Percentiles rank a stretch among this genome's conserved stretches.
Evolutionary conservation across 2,113 vertebrate species (phyloP).

Genomic region (Peromyscus californicus): DNA sequence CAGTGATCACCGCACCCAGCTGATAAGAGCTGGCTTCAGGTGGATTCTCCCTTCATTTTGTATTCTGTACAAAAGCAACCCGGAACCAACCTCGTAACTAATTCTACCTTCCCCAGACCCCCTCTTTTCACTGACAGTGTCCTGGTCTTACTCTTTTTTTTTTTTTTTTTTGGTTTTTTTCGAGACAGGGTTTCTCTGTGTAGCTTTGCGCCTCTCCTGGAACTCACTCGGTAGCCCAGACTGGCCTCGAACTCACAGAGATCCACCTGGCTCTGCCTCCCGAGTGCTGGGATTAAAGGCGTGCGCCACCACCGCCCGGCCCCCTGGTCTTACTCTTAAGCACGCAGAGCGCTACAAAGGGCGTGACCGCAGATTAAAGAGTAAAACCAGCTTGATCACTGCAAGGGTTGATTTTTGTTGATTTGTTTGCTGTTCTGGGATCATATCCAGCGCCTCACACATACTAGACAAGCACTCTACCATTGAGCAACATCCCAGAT

Average conservation of each 20-base stretch:
- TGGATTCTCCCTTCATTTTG: background rate
- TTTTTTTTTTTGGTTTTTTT: no score
- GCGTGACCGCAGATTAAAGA: background rate
- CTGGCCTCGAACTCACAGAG: no score
- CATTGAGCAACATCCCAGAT: background rate
- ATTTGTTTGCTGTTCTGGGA: background rate
- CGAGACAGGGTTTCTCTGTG: no score
- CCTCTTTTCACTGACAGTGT: background rate
- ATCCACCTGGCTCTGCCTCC: no score
- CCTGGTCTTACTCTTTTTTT: background rate
- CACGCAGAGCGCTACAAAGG: background rate
- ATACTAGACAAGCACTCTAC: background rate
- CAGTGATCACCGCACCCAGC: rapidly evolving
- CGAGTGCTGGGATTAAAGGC: no score
- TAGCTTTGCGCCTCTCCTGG: no score
- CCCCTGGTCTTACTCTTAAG: background rate
- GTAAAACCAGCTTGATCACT: background rate
- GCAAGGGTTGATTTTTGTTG: background rate
- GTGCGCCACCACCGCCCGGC: no score
- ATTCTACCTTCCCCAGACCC: background rate
- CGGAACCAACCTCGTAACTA: background rate
- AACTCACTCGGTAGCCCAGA: no score
- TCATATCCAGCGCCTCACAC: background rate
- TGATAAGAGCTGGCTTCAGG: background rate
- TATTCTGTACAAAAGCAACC: background rate